A percentile compares a stretch with the other conserved stretches of the same genome.
Evolutionary conservation across 2,888 invertebrate species (phyloP).

Genomic region (Thecocarcelia acutangulata): DNA sequence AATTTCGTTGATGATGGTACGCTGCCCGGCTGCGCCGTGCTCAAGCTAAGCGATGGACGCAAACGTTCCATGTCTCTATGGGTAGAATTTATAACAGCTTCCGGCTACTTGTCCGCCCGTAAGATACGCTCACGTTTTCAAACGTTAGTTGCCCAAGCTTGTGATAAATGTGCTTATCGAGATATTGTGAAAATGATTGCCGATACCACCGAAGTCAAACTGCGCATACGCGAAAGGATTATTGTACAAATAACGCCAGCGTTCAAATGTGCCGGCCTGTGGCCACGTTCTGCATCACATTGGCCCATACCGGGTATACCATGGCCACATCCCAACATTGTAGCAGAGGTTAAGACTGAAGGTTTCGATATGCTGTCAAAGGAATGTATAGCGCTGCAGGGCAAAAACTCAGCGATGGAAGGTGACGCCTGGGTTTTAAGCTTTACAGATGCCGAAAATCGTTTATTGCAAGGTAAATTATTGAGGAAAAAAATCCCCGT

Average conservation of each 20-base stretch:
- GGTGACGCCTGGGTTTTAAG: conserved; percentile 98
- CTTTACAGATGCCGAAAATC: conserved; percentile 95
- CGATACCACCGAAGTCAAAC: conserved; percentile 95
- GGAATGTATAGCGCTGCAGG: conserved; percentile 91
- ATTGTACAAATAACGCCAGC: conserved; percentile 97
- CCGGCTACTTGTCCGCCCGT: conserved; percentile 96
- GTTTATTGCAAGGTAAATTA: conserved; percentile 87
- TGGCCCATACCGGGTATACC: conserved; percentile 96
- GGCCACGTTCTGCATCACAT: conserved; percentile 96
- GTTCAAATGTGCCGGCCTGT: conserved; percentile 95
- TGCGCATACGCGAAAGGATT: conserved; percentile 94
- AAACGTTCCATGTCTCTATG: conserved; percentile 98
- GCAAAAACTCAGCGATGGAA: conserved; percentile 95
- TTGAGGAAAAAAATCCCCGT: neutral
- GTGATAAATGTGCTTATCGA: conserved; percentile 95
- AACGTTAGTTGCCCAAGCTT: conserved; percentile 93
- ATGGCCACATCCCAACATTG: conserved; percentile 96
- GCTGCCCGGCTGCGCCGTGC: conserved; percentile 94
- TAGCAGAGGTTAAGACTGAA: conserved; percentile 96
- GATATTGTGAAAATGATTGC: conserved; percentile 97
- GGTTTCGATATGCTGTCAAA: conserved; percentile 96
- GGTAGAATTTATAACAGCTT: conserved; percentile 99
- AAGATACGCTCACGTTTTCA: conserved; percentile 97
- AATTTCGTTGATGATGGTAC: conserved; percentile 98
- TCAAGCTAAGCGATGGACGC: conserved; percentile 96